phyloP scores from a whole-genome alignment of 2,113 vertebrate genomes.

The Acanthisitta chloris region DNA sequence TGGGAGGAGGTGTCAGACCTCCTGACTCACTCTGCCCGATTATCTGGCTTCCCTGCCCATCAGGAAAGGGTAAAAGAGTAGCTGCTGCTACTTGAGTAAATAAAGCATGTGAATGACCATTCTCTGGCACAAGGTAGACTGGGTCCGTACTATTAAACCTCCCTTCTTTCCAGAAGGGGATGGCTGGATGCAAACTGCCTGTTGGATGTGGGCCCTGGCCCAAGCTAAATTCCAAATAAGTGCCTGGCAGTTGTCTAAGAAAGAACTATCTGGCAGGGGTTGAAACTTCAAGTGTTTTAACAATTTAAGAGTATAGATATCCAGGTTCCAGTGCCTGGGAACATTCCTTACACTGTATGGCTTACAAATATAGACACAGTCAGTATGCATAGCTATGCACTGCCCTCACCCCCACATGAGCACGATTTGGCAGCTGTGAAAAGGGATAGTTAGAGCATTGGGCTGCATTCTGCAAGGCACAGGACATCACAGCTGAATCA shows the following conservation, averaged over 20 bases:
- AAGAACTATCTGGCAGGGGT: neutral
- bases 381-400: neutral
- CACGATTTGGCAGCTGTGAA: neutral
- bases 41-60: neutral
- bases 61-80: neutral
- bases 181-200: neutral
- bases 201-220: neutral
- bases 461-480: neutral
- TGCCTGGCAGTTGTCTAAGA: neutral
- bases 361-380: neutral
- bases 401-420: neutral
- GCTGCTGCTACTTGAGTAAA: neutral
- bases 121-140: rapidly evolving
- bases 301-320: neutral
- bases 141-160: neutral
- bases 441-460: neutral
- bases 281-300: neutral
- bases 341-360: neutral
- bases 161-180: neutral
- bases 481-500: neutral
- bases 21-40: neutral
- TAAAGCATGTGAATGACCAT: rapidly evolving
- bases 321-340: neutral
- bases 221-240: neutral
- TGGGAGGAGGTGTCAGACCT: neutral